These are phyloP conservation scores for Dryobota labecula DNA, from an alignment of 2,888 invertebrate species.

Conservation along the genomic window DNA sequence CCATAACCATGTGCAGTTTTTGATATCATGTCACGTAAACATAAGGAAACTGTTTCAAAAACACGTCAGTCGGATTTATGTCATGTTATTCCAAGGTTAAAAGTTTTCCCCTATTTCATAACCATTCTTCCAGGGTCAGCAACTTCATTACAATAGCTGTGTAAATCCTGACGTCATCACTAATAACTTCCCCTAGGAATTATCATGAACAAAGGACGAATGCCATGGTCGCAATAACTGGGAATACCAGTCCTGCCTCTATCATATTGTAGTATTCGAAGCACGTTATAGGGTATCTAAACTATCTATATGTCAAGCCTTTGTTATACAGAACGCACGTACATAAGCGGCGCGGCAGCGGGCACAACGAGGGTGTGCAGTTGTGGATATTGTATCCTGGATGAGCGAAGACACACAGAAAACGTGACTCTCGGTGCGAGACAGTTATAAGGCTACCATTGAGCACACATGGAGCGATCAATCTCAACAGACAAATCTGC, in stretches of 20 bases:
- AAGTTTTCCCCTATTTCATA: background rate
- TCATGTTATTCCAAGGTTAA: background rate
- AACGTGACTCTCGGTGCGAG: background rate
- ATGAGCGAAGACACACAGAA: background rate
- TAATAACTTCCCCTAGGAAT: constrained; percentile 60
- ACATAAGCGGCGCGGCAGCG: constrained; percentile 37
- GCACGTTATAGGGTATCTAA: constrained; percentile 50
- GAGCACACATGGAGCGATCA: background rate
- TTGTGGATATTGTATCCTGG: constrained; percentile 7
- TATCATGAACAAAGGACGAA: constrained; percentile 66
- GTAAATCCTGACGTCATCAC: constrained; percentile 54
- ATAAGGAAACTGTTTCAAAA: background rate
- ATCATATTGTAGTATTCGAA: constrained; percentile 57
- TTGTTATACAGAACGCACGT: constrained; percentile 21
- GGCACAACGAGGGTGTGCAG: background rate
- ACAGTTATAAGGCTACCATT: background rate
- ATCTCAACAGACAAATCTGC: background rate
- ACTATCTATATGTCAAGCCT: constrained; percentile 31
- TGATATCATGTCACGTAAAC: background rate
- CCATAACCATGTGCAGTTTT: background rate
- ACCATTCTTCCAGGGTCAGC: constrained; percentile 17
- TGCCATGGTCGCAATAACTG: constrained; percentile 64
- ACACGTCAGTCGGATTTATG: background rate
- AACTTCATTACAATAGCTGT: constrained; percentile 41
- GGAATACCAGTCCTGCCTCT: constrained; percentile 55